Base-by-base conservation (phyloP, 35 echinoderm and acorn worm genomes). In the Lytechinus pictus region DNA sequence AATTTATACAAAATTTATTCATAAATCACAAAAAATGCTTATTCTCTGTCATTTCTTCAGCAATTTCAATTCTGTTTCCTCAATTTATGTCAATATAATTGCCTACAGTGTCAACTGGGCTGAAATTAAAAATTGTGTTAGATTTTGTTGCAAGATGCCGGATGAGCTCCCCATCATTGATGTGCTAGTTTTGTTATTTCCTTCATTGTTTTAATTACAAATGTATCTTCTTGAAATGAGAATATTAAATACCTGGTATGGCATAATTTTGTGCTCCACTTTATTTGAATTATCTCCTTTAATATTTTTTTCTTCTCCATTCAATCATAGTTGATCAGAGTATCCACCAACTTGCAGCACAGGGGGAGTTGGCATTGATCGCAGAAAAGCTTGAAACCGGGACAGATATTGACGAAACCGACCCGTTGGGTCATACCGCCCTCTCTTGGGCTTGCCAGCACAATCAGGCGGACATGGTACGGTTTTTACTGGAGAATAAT, bases 301-400 rank as follows among this genome's bases (percentile, higher is more conserved):
- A 0, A 5, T n/a, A 88, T 27, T 88, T 88, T 88, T 88, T 51
- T n/a, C n/a, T 88, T 88, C 24, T 90, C 88, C 16, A 3, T 52
- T 29, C 9, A 52, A 28, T 52, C 52, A 21, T 54, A 93, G 86
- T 95, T 9, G 98, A 98, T 92, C 93, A 97, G 86, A 96, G 95
- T 7, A 95, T 97, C 53, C 98, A 99, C 79, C 98, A 99, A 90
- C 95, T 99, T 52, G 97, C 98, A 86, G 98, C 98, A 24, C 98
- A 99, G 89, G 98, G 98, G 10, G 98, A 99, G 90, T 53, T 96
- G 54, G 94, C 97, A 3, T 66, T 95, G 55, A 28, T 99, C 24
- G n/a, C 71, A 33, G 98, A 97, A 28, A 99, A 96, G 72, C 72
- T 99, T 9, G 94, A 97, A 58, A 29, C 95, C 21, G 97, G 96